Base-by-base conservation (phyloP, 2,113 vertebrate genomes). In the Coregonus clupeaformis region DNA sequence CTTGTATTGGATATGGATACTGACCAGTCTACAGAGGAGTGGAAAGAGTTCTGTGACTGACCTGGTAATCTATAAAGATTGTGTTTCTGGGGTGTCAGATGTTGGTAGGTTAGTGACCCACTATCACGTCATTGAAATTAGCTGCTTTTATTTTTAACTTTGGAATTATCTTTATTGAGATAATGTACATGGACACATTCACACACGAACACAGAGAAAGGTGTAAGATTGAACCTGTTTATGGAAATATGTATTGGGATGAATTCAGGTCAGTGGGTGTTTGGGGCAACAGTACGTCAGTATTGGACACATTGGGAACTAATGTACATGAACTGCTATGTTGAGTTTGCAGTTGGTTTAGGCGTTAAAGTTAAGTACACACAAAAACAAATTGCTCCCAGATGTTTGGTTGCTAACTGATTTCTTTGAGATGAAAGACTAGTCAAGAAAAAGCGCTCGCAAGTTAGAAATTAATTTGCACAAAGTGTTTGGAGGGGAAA, bases 401-500 rank as follows among this genome's bases (percentile, higher is more conserved):
- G 67, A 27, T 20, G 22, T 65, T 42, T 42, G 52, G 30, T 60
- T 25, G 49, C 29, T 30, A 67, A 49, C 1, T 2, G 20, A 14
- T 72, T 55, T 20, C 13, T 20, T 36, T 25, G 60, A 2, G 9
- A 67, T 36, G 29, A 67, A 20, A 18, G 30, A 45, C 36, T 42
- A 42, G 36, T 22, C 11, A 68, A 42, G 49, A 18, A 45, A n/a
- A 22, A 47, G n/a, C 11, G 25, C 27, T 27, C 1, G 13, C 5
- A 63, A 47, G 20, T 55, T 12, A n/a, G 47, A 30, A 29, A 81
- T 76, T 1, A 6, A 68, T 75, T 71, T 32, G 13, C 47, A 73
- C 69, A 69, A 25, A 25, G 65, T 42, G 71, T n/a, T 6, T 57
- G 11, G 42, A 62, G 18, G 55, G 16, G 25, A 63, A 72, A 57